phyloP scores from a whole-genome alignment of 1,140 invertebrate genomes.

The Acarapis woodi region DNA sequence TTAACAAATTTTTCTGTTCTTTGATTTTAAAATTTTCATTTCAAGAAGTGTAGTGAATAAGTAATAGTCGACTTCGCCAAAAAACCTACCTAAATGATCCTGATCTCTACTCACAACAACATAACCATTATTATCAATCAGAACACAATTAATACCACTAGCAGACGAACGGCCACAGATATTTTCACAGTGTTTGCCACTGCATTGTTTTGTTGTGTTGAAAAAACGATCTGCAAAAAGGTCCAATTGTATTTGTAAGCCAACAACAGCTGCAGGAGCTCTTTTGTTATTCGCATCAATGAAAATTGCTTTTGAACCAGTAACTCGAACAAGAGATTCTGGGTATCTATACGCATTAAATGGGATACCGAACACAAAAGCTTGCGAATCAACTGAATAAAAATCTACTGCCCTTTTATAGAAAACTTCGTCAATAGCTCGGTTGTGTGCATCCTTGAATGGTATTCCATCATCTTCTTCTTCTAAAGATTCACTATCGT shows the following conservation, averaged over 20 bases:
- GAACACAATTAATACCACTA: constrained; percentile 54
- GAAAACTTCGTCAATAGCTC: constrained; percentile 55
- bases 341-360: constrained; percentile 18
- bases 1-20: no score
- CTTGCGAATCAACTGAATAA: constrained; percentile 35
- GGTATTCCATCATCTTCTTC: background rate
- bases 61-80: constrained; percentile 73
- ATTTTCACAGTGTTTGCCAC: constrained; percentile 9
- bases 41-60: constrained; percentile 74
- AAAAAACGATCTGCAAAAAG: constrained; percentile 15
- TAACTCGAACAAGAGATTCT: constrained; percentile 21
- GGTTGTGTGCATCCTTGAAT: background rate
- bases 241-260: constrained; percentile 19
- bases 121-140: constrained; percentile 72
- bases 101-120: constrained; percentile 37
- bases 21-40: constrained; percentile 1
- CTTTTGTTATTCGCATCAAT: constrained; percentile 40
- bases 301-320: constrained; percentile 65
- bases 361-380: constrained; percentile 70
- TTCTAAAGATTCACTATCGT: background rate
- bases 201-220: constrained; percentile 13
- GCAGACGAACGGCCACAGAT: constrained; percentile 28
- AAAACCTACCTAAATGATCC: constrained; percentile 26
- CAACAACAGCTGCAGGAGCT: constrained; percentile 64
- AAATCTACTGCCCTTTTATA: constrained; percentile 75